phyloP scores from a whole-genome alignment of 2,797 vertebrate genomes.

The Catamblyrhynchus diadema region DNA sequence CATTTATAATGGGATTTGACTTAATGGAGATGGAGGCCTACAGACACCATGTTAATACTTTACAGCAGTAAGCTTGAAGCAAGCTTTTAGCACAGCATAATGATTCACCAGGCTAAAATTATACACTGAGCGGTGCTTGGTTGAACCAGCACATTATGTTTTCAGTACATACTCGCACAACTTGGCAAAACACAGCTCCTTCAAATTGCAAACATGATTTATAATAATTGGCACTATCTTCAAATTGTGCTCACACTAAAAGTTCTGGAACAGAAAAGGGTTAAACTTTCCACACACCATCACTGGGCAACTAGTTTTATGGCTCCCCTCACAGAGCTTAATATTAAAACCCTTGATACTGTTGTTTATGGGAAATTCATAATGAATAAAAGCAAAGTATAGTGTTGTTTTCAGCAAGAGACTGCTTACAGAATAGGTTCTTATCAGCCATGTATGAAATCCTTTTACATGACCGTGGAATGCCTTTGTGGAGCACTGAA shows the following conservation, averaged over 20 bases:
- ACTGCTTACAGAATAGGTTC: neutral
- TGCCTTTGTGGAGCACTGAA: neutral
- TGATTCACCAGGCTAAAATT: conserved; percentile 51
- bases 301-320: neutral
- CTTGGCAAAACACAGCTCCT: conserved; percentile 42
- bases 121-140: neutral
- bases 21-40: conserved; percentile 24
- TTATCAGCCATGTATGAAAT: neutral
- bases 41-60: neutral
- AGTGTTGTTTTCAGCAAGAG: neutral
- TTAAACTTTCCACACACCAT: neutral
- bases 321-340: neutral
- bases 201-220: conserved; percentile 22
- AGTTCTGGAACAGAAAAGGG: neutral
- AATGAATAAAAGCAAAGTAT: neutral
- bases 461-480: neutral
- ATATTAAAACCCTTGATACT: neutral
- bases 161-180: neutral
- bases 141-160: conserved; percentile 27
- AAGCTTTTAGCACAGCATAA: conserved; percentile 43
- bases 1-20: conserved; percentile 11
- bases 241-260: neutral
- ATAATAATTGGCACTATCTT: conserved; percentile 28
- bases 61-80: neutral
- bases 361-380: neutral